Percentiles rank a stretch among this genome's conserved stretches.
phyloP scores from a whole-genome alignment of 2,797 vertebrate genomes.

The Amblyraja radiata region DNA sequence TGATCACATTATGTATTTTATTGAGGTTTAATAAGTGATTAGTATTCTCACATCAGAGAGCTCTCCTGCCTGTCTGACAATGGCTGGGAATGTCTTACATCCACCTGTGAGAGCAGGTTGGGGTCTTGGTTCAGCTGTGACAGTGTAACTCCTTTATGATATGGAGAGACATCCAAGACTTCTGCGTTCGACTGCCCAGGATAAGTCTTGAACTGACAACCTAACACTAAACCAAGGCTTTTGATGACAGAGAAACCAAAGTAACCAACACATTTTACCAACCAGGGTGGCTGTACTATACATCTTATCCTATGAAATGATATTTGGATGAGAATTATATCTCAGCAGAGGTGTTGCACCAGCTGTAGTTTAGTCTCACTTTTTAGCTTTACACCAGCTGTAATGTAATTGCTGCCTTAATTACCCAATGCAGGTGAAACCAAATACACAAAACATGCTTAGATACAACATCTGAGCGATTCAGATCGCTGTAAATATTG shows the following conservation, averaged over 20 bases:
- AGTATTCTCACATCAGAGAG: too few species aligned
- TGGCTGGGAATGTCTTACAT: too few species aligned
- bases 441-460: not conserved
- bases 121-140: too few species aligned
- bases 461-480: not conserved
- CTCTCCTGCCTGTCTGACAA: too few species aligned
- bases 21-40: too few species aligned
- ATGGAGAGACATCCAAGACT: too few species aligned
- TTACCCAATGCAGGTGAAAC: not conserved
- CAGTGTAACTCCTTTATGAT: too few species aligned
- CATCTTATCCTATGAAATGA: not conserved
- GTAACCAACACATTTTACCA: not conserved
- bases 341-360: not conserved
- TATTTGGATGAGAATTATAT: not conserved
- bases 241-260: not conserved
- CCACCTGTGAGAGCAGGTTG: too few species aligned
- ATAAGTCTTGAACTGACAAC: too few species aligned
- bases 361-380: not conserved
- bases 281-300: not conserved
- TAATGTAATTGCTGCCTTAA: not conserved
- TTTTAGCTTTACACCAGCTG: not conserved
- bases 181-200: too few species aligned
- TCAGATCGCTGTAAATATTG: slow-evolving; percentile 25
- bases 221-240: not conserved
- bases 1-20: too few species aligned